Conservation (phyloP, 2,888 invertebrate species). For the Acleris literana region DNA sequence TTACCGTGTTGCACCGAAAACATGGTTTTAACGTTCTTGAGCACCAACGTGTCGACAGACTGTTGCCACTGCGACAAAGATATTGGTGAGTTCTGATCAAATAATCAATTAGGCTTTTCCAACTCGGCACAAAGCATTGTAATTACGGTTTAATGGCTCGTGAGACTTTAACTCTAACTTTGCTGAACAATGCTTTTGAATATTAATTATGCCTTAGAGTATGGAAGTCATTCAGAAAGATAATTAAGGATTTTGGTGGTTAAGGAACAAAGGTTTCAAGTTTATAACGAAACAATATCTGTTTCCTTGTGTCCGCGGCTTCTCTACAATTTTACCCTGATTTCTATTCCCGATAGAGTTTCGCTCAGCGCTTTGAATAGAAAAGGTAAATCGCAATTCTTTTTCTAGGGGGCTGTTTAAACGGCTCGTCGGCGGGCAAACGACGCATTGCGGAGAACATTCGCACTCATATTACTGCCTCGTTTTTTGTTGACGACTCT, state of each 20-base stretch:
- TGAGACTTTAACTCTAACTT: conserved; percentile 15
- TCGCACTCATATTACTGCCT: conserved; percentile 64
- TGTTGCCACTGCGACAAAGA: conserved; percentile 89
- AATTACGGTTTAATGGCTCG: conserved; percentile 17
- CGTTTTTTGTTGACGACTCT: conserved; percentile 66
- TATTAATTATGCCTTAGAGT: conserved; percentile 30
- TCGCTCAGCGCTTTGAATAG: conserved; percentile 13
- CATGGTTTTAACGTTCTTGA: conserved; percentile 61
- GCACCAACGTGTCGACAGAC: conserved; percentile 64
- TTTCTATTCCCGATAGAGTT: conserved; percentile 14
- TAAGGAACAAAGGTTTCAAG: conserved; percentile 27
- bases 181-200: conserved; percentile 30
- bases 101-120: conserved; percentile 13
- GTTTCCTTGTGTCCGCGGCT: conserved; percentile 9
- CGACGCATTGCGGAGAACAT: conserved; percentile 85
- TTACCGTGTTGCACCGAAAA: conserved; percentile 88
- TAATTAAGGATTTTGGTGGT: conserved; percentile 27
- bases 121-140: conserved; percentile 19
- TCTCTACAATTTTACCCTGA: conserved; percentile 4
- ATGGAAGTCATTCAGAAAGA: conserved; percentile 31
- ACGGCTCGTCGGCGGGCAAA: conserved; percentile 88
- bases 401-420: conserved; percentile 87
- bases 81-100: conserved; percentile 78
- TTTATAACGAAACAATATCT: conserved; percentile 19
- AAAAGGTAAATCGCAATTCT: conserved; percentile 39